These are phyloP conservation scores for Stenopsyche tienmushanensis DNA, from an alignment of 1,140 invertebrate species.

Conservation along the genomic window DNA sequence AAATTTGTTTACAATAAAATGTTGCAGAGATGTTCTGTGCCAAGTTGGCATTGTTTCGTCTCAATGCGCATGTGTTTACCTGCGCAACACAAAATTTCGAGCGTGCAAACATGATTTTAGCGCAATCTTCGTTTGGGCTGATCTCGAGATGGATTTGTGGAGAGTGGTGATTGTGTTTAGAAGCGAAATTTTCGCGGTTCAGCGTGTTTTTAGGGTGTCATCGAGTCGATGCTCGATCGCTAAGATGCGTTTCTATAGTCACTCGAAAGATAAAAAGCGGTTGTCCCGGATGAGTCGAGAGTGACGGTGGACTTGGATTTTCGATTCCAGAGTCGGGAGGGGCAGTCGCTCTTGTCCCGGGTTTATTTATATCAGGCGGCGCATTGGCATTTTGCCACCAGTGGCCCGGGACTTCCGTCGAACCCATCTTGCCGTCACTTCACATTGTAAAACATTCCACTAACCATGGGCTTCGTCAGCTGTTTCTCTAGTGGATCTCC, in stretches of 20 bases:
- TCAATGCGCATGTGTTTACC: too few species aligned
- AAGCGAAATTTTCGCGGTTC: too few species aligned
- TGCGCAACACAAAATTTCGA: too few species aligned
- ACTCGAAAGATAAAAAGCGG: too few species aligned
- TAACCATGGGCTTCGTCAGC: neutral
- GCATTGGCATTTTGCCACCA: conserved; percentile 12
- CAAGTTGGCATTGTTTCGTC: too few species aligned
- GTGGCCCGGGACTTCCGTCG: conserved; percentile 22
- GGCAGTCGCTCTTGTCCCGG: conserved; percentile 8
- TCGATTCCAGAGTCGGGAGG: conserved; percentile 6
- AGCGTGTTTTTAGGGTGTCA: too few species aligned
- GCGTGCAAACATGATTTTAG: too few species aligned
- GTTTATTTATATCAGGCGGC: conserved; percentile 20
- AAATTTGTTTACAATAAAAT: too few species aligned
- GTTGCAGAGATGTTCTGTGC: too few species aligned
- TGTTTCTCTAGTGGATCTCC: neutral
- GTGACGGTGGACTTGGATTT: conserved; percentile 1
- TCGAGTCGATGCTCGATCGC: neutral
- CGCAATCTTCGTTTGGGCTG: too few species aligned
- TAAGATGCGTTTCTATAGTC: neutral
- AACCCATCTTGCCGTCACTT: conserved; percentile 5
- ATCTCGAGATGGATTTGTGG: too few species aligned
- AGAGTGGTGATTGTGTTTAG: too few species aligned
- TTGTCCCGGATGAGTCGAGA: conserved; percentile 2
- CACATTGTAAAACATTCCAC: neutral